Base-by-base conservation (phyloP, 2,888 invertebrate genomes). In the Drosophila longiperda region DNA sequence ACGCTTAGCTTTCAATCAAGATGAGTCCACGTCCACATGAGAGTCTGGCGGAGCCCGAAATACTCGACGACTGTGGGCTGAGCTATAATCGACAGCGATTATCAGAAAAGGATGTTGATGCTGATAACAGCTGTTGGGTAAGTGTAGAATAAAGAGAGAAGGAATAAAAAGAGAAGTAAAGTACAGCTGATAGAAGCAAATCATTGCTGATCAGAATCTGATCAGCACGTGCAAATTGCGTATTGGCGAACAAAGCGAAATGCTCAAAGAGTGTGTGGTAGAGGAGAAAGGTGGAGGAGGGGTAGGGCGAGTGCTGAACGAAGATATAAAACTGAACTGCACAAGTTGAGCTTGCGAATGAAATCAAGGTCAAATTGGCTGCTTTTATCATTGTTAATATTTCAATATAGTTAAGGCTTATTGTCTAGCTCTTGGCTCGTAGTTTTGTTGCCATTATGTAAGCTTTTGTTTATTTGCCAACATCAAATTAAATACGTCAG, bases 21-120 rank as follows among this genome's bases (percentile, higher is more conserved):
- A 84, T 85, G 84, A 77, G 66, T 64, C 84, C 84, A 63, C 81
- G 84, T 50, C 84, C 88, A n/a, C 86, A 68, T 34, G 84, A 85
- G 26, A 69, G 66, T 63, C 69, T 83, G 23, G 66, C 50, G 12
- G 42, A 61, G 32, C 42, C 57, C 12, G 45, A 71, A 3, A 66
- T 73, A 23, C 32, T 78, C 38, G 54, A 55, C 20, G 87, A 87
- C 34, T 61, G 73, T 38, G 87, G 85, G 8, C 36, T 85, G 12
- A 73, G 55, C 68, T 83, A 71, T 29, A 59, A 79, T 48, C 74
- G 79, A 32, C 72, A 80, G 32, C 34, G 15, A 45, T 23, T 7
- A 23, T 1, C 33, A n/a, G 29, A 34, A 67, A 77, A 77, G 80
- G 77, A 82, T 75, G 72, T 40, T 53, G 74, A 66, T 60, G 57